These are phyloP conservation scores for Cheilosia vernalis DNA, from an alignment of 2,888 invertebrate genomes.

Conservation along the genomic window DNA sequence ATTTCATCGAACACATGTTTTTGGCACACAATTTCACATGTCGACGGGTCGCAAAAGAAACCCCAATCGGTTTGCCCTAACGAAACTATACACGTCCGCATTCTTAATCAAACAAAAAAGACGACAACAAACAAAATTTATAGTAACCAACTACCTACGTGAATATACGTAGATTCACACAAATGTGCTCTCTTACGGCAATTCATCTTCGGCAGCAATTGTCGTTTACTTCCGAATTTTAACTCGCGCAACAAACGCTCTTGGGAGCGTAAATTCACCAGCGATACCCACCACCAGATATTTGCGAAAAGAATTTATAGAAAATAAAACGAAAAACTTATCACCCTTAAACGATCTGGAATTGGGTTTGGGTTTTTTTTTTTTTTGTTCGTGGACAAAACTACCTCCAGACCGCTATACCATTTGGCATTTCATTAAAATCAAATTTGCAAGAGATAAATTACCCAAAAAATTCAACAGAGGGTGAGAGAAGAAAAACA, in stretches of 20 bases:
- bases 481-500: slow-evolving; percentile 1
- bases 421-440: slow-evolving; percentile 66
- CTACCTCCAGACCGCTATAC: slow-evolving; percentile 5
- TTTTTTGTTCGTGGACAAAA: neutral
- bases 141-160: neutral
- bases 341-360: slow-evolving; percentile 55
- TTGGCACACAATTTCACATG: slow-evolving; percentile 51
- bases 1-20: slow-evolving; percentile 53
- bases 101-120: slow-evolving; percentile 5
- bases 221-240: slow-evolving; percentile 38
- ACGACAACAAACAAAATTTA: neutral
- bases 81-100: neutral
- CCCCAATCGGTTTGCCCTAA: slow-evolving; percentile 21
- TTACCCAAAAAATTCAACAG: slow-evolving; percentile 49
- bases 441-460: slow-evolving; percentile 69
- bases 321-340: slow-evolving; percentile 48
- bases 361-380: neutral
- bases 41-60: slow-evolving; percentile 20
- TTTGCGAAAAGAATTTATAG: neutral
- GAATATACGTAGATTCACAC: neutral
- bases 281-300: neutral
- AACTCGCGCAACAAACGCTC: slow-evolving; percentile 21
- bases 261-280: slow-evolving; percentile 55
- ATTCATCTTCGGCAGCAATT: slow-evolving; percentile 40
- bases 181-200: slow-evolving; percentile 8